phyloP scores from a whole-genome alignment of 2,888 invertebrate species.

The Dyspetes luteomarginatus region DNA sequence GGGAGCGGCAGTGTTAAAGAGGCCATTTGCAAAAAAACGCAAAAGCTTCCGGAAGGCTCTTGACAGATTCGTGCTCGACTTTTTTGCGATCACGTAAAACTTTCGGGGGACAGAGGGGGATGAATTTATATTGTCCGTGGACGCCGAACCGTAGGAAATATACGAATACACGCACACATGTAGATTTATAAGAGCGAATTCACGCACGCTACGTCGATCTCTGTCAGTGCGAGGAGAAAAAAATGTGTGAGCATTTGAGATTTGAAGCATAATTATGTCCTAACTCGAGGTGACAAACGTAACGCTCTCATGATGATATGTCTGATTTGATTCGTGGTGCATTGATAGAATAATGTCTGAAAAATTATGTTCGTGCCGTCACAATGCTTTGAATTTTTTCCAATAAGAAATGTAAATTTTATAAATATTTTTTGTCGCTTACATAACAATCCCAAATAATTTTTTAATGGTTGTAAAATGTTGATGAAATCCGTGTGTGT shows the following conservation, averaged over 20 bases:
- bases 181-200: conserved; percentile 12
- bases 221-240: background rate
- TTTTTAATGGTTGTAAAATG: too few relatives aligned
- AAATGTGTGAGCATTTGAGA: conserved; percentile 69
- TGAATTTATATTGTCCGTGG: conserved; percentile 34
- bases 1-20: background rate
- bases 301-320: background rate
- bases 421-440: too few relatives aligned
- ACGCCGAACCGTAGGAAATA: conserved; percentile 35
- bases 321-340: too few relatives aligned
- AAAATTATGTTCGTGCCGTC: too few relatives aligned
- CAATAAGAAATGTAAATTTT: too few relatives aligned
- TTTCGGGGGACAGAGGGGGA: conserved; percentile 7
- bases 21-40: conserved; percentile 46
- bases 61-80: background rate
- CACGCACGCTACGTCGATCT: conserved; percentile 14
- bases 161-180: background rate
- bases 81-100: conserved; percentile 12
- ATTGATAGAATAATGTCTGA: too few relatives aligned
- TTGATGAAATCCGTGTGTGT: too few relatives aligned
- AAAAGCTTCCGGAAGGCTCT: conserved; percentile 8
- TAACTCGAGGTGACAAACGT: background rate
- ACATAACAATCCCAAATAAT: too few relatives aligned
- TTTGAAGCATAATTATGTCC: conserved; percentile 71
- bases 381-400: too few relatives aligned